Conservation (phyloP, 2,797 vertebrate species). For the Choloepus didactylus region DNA sequence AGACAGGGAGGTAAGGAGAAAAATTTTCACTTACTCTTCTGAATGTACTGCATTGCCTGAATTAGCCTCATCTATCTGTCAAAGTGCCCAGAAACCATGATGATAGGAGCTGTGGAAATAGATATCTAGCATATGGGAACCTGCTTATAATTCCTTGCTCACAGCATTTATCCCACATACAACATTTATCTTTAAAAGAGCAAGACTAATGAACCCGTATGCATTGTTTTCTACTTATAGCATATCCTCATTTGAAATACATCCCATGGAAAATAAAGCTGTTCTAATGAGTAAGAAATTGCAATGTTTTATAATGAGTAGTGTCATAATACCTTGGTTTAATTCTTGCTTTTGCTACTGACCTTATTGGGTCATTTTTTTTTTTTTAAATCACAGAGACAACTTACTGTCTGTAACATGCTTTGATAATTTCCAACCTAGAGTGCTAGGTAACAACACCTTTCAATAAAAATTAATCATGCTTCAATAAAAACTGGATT, state of each 20-base stretch:
- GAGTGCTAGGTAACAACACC: background rate
- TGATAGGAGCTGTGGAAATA: constrained; percentile 83
- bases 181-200: constrained; percentile 86
- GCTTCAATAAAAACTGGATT: constrained; percentile 18
- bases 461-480: constrained; percentile 44
- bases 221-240: constrained; percentile 85
- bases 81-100: constrained; percentile 83
- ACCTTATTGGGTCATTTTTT: background rate
- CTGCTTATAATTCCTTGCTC: constrained; percentile 85
- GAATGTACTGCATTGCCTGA: constrained; percentile 79
- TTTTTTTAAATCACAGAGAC: constrained; percentile 19
- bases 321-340: background rate
- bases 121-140: constrained; percentile 85
- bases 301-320: constrained; percentile 23
- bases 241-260: constrained; percentile 77
- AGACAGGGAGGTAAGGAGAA: constrained; percentile 73
- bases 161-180: constrained; percentile 84
- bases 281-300: constrained; percentile 70
- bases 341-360: constrained; percentile 49
- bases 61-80: constrained; percentile 85
- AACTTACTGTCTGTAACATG: constrained; percentile 29
- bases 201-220: constrained; percentile 85
- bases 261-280: constrained; percentile 74
- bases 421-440: constrained; percentile 35
- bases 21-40: constrained; percentile 81